Evolutionary conservation across 1,140 invertebrate species (phyloP).

Genomic region (Bombus impatiens): DNA sequence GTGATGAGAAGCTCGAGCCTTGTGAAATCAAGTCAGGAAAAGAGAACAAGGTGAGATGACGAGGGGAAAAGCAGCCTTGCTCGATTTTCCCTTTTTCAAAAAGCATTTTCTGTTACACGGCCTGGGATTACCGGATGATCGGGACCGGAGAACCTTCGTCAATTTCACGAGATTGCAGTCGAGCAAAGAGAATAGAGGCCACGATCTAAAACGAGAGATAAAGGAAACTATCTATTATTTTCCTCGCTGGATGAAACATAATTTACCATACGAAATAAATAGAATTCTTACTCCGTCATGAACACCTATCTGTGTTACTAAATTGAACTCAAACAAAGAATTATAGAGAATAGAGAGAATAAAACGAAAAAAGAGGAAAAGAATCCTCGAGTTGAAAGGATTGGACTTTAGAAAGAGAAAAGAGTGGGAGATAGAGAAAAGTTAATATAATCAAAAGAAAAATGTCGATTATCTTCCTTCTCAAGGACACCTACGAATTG

Average conservation of each 20-base stretch:
- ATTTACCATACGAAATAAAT: background rate
- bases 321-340: background rate
- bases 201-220: background rate
- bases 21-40: background rate
- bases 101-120: background rate
- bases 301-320: background rate
- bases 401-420: background rate
- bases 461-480: background rate
- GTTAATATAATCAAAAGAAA: background rate
- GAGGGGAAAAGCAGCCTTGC: background rate
- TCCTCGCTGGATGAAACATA: background rate
- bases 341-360: background rate
- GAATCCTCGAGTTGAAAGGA: background rate
- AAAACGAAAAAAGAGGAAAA: background rate
- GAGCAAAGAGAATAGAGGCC: background rate
- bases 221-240: background rate
- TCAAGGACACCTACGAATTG: background rate
- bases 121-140: background rate
- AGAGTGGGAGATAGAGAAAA: background rate
- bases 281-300: background rate
- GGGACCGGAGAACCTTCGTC: background rate
- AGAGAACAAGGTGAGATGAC: background rate
- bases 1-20: background rate
- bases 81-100: slow-evolving; percentile 32
- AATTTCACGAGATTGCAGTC: background rate